Percentiles rank a stretch among this genome's conserved stretches.
phyloP scores from a whole-genome alignment of 2,113 vertebrate species.

The Pristiophorus japonicus region DNA sequence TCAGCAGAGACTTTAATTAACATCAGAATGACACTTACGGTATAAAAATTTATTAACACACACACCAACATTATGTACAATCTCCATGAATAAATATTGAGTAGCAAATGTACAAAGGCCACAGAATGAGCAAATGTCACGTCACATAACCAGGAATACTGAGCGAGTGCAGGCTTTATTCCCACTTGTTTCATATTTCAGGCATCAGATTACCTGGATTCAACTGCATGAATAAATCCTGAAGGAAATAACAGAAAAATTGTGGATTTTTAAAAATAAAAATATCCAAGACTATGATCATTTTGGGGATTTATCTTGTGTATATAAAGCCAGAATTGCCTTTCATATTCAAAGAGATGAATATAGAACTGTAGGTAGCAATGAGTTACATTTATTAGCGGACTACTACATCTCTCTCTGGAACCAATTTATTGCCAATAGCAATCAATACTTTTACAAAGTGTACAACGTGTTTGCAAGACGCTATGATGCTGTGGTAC shows the following conservation, averaged over 20 bases:
- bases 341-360: background rate
- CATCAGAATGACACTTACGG: slow-evolving; percentile 22
- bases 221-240: background rate
- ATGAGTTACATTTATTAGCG: background rate
- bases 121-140: background rate
- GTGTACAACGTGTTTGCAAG: background rate
- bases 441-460: background rate
- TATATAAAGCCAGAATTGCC: background rate
- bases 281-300: background rate
- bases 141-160: background rate
- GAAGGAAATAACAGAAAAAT: background rate
- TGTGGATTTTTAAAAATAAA: background rate
- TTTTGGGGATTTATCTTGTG: background rate
- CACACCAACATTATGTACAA: background rate
- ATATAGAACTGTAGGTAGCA: background rate
- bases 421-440: background rate
- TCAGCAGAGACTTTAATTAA: slow-evolving; percentile 24
- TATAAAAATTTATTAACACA: slow-evolving; percentile 21
- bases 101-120: background rate
- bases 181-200: background rate
- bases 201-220: background rate
- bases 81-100: background rate
- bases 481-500: background rate
- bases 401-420: background rate
- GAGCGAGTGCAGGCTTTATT: background rate